A percentile compares a stretch with the other conserved stretches of the same genome.
These are phyloP conservation scores for Aphodius granarius DNA, from an alignment of 2,888 invertebrate genomes.

Conservation along the genomic window DNA sequence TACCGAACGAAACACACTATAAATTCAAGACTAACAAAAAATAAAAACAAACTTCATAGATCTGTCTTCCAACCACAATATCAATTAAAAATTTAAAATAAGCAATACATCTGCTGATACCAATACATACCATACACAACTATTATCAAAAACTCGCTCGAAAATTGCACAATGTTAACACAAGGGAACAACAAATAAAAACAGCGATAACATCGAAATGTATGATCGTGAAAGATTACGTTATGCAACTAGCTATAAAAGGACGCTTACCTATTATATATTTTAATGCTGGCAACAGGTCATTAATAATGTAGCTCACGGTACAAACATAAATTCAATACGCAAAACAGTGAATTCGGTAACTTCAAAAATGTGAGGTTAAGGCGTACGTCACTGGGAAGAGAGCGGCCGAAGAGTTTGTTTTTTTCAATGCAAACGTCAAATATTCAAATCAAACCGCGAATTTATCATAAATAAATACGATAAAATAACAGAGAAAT, in stretches of 20 bases:
- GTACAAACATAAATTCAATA: background rate
- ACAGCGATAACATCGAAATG: background rate
- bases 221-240: background rate
- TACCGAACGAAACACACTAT: background rate
- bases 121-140: background rate
- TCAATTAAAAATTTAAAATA: too few relatives aligned
- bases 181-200: background rate
- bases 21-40: background rate
- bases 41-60: background rate
- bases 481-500: background rate
- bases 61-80: too few relatives aligned
- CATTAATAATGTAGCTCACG: background rate
- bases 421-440: background rate
- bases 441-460: background rate
- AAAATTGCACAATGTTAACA: background rate
- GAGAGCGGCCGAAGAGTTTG: background rate
- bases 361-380: background rate
- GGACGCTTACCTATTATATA: background rate
- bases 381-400: background rate
- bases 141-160: background rate
- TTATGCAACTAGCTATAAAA: background rate
- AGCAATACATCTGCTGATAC: background rate
- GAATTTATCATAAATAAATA: background rate
- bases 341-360: background rate
- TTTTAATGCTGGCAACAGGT: background rate